Evolutionary conservation across 2,888 invertebrate genomes (phyloP), one percentile per base, ranked within the genome.

Genomic region (Sinodicranocentrus sp.): DNA sequence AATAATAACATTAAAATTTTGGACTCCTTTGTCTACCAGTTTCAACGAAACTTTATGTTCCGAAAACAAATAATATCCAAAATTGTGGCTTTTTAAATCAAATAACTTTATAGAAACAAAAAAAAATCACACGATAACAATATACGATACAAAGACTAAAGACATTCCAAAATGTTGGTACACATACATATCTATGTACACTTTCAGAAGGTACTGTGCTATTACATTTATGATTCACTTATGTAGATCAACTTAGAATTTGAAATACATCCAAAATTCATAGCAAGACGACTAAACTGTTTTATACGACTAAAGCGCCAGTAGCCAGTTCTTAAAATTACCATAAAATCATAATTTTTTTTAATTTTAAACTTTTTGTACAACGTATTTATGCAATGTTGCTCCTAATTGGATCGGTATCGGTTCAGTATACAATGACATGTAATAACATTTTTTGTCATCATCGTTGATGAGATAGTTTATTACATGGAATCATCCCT

Each of bases 251-350:
- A 23, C 28, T 43, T 75, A 65, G 39, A 65, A 43, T n/a, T 28
- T 77, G 68, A 59, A 77, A 77, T 61, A 77, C 59, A 67, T 43
- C 13, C 39, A 13, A 67, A 52, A 23, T 83, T 84, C 77, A 84
- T 77, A 82, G 82, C 65, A 61, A 21, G 59, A 78, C 67, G 78
- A 84, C 78, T 84, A 73, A 83, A 75, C 48, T 39, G 21, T 67
- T 10, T 54, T 70, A 76, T 26, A 76, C 54, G 82, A 83, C 76
- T 78, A 84, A 84, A 84, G 84, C 84, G 78, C 72, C 67, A 78
- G 84, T 84, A 84, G 84, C 84, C 78, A 71, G 63, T 52, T 43
- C 43, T 52, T 21, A 17, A 63, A 39, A 25, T 19, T 17, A 65
- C 17, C 15, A 3, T n/a, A 33, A n/a, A 65, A 43, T 10, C 13